A percentile compares a stretch with the other conserved stretches of the same genome.
phyloP scores from a whole-genome alignment of 2,797 vertebrate genomes.

The Sylvia borin region DNA sequence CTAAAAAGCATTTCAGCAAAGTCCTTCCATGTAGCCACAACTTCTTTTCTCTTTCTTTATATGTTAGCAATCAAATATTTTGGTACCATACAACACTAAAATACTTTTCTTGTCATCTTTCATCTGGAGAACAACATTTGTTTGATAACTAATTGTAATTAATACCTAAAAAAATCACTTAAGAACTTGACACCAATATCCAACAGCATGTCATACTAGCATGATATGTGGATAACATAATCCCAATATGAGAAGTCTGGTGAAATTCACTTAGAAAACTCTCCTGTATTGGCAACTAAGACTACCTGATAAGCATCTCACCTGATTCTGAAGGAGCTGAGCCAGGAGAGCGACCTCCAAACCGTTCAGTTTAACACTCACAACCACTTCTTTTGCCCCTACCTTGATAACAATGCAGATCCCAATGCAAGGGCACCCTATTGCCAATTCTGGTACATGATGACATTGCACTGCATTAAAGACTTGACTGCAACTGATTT shows the following conservation, averaged over 20 bases:
- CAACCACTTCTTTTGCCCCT: not conserved
- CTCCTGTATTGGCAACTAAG: not conserved
- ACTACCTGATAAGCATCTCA: not conserved
- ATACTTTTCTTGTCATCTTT: not conserved
- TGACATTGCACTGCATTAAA: not conserved
- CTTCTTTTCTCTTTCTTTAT: not conserved
- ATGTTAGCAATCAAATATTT: not conserved
- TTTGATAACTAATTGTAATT: not conserved
- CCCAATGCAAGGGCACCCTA: not conserved
- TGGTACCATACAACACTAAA: not conserved
- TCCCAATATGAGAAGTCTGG: not conserved
- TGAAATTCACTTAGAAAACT: not conserved
- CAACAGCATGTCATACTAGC: not conserved
- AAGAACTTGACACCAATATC: not conserved
- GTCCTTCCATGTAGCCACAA: not conserved
- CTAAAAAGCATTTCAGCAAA: not conserved
- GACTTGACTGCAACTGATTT: not conserved
- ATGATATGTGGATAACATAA: not conserved
- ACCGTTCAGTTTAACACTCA: not conserved
- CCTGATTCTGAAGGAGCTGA: not conserved
- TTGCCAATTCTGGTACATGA: not conserved
- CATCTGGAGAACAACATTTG: not conserved
- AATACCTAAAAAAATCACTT: not conserved
- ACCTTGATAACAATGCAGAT: not conserved
- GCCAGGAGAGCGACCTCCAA: not conserved